These are phyloP conservation scores for Lapara coniferarum DNA, from an alignment of 2,888 invertebrate genomes.

Conservation along the genomic window DNA sequence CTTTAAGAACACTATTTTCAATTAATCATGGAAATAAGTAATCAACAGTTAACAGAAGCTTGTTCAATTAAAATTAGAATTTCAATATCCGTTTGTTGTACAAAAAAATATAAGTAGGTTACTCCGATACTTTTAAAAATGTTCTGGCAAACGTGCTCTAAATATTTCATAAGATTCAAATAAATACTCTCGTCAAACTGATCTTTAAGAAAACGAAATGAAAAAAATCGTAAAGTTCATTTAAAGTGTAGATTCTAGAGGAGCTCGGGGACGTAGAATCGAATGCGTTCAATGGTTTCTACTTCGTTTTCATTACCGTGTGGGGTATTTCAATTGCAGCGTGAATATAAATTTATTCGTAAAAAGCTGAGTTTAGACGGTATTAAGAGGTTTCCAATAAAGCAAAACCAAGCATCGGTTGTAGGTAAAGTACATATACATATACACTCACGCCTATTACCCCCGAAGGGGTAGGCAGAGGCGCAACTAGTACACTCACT, in stretches of 20 bases:
- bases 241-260: slow-evolving; percentile 16
- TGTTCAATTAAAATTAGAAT: too few species aligned
- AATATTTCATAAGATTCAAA: slow-evolving; percentile 3
- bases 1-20: too few species aligned
- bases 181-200: not conserved
- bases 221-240: slow-evolving; percentile 12
- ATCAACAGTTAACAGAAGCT: too few species aligned
- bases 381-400: not conserved
- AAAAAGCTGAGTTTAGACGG: not conserved
- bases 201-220: not conserved
- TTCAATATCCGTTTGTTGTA: too few species aligned
- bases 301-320: slow-evolving; percentile 2
- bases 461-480: too few species aligned
- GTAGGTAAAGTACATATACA: not conserved
- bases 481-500: too few species aligned
- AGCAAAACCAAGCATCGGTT: not conserved
- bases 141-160: not conserved
- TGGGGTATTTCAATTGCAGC: slow-evolving; percentile 12
- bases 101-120: too few species aligned
- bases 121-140: not conserved
- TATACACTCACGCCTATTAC: not conserved
- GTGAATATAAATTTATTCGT: slow-evolving; percentile 8
- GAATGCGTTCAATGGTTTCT: slow-evolving; percentile 8
- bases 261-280: not conserved
- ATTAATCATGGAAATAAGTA: too few species aligned